These are phyloP conservation scores for Diarsia brunnea DNA, from an alignment of 2,888 invertebrate species.

Conservation along the genomic window DNA sequence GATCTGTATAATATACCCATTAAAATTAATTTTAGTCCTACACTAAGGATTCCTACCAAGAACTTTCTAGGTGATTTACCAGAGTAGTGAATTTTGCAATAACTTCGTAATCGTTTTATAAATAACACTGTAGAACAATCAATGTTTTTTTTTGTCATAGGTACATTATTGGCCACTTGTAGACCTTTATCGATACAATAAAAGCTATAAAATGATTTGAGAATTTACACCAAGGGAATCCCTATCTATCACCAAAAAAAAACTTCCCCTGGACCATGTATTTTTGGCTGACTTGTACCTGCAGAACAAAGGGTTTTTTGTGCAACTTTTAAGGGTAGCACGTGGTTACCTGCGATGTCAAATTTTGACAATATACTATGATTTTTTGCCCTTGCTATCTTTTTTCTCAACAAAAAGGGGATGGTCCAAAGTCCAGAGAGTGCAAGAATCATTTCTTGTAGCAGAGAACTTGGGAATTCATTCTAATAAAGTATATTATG, in stretches of 20 bases:
- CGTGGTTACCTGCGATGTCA: slow-evolving; percentile 50
- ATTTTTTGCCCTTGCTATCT: slow-evolving; percentile 35
- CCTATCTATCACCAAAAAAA: slow-evolving; percentile 28
- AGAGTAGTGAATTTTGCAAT: background rate
- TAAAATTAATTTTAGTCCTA: background rate
- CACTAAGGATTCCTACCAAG: too few species aligned
- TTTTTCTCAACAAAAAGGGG: background rate
- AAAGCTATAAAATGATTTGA: slow-evolving; percentile 37
- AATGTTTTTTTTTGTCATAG: background rate
- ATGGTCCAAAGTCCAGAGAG: slow-evolving; percentile 31
- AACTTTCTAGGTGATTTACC: background rate
- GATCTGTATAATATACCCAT: background rate
- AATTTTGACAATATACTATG: background rate
- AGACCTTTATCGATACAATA: background rate
- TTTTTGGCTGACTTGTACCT: slow-evolving; percentile 46
- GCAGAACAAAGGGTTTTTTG: slow-evolving; percentile 57
- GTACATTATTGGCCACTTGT: background rate
- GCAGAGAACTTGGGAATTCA: background rate
- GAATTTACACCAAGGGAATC: slow-evolving; percentile 45
- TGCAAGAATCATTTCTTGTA: background rate
- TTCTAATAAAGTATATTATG: background rate
- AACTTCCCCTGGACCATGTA: slow-evolving; percentile 17
- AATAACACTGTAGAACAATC: background rate
- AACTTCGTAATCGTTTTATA: background rate
- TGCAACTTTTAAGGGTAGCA: slow-evolving; percentile 32